These are phyloP conservation scores for Thumatha senex DNA, from an alignment of 2,888 invertebrate species.

Conservation along the genomic window DNA sequence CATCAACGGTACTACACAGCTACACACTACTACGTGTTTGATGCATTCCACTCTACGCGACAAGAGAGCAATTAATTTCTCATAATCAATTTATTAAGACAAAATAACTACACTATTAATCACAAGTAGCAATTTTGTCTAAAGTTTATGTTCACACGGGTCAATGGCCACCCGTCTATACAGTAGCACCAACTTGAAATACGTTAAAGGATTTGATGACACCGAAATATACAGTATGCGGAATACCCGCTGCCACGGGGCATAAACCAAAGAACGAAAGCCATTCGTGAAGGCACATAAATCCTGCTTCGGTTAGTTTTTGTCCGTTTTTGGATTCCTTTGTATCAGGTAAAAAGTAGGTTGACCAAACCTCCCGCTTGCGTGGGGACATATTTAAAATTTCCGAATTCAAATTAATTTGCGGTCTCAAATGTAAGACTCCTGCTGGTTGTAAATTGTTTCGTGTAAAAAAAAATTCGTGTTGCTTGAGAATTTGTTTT, in stretches of 20 bases:
- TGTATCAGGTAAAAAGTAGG: constrained; percentile 62
- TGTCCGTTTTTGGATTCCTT: constrained; percentile 67
- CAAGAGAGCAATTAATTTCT: neutral
- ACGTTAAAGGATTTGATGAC: constrained; percentile 40
- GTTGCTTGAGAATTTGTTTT: neutral
- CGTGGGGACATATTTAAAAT: constrained; percentile 21
- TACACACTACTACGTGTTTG: too few relatives aligned
- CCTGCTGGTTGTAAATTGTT: constrained; percentile 30
- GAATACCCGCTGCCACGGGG: constrained; percentile 29
- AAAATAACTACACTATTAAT: neutral
- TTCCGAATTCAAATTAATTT: constrained; percentile 26
- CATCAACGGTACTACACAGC: too few relatives aligned
- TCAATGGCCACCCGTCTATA: constrained; percentile 33
- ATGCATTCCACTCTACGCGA: too few relatives aligned
- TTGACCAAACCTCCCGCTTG: constrained; percentile 28
- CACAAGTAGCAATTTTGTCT: constrained; percentile 4
- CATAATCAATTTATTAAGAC: neutral
- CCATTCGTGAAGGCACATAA: constrained; percentile 48
- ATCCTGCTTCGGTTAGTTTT: constrained; percentile 57
- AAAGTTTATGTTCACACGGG: constrained; percentile 21
- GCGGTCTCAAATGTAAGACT: constrained; percentile 3
- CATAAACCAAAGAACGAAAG: constrained; percentile 34
- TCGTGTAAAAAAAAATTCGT: constrained; percentile 1
- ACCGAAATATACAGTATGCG: constrained; percentile 33
- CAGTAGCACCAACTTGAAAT: constrained; percentile 34